Conservation (phyloP, 2,888 invertebrate genomes). For the Archaeoteleia sp. region DNA sequence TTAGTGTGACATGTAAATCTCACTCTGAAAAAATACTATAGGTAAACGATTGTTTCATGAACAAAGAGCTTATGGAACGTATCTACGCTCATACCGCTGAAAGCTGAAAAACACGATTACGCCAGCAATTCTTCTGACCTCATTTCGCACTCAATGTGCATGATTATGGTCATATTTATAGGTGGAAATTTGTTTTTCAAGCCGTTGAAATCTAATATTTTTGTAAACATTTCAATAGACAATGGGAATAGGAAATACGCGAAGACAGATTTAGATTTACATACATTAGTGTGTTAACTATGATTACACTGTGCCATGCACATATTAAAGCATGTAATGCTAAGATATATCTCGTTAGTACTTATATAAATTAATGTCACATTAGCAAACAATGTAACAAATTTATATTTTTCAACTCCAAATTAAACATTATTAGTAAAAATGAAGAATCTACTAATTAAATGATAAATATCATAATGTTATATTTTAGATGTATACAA, state of each 20-base stretch:
- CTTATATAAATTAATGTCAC: no score
- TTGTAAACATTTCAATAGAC: background rate
- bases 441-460: no score
- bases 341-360: background rate
- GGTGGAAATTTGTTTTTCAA: background rate
- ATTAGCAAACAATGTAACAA: no score
- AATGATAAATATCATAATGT: no score
- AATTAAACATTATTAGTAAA: no score
- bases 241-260: background rate
- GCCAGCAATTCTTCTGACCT: slow-evolving; percentile 18
- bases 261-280: background rate
- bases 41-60: background rate
- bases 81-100: no score
- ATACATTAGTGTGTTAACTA: background rate
- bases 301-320: no score
- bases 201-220: background rate
- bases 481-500: no score
- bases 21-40: no score
- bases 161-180: slow-evolving; percentile 6
- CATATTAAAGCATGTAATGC: background rate
- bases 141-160: slow-evolving; percentile 1
- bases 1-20: no score
- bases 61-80: background rate
- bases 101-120: slow-evolving; percentile 16
- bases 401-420: no score